phyloP scores from a whole-genome alignment of 2,888 invertebrate species.

The Cosmorhoe ocellata region DNA sequence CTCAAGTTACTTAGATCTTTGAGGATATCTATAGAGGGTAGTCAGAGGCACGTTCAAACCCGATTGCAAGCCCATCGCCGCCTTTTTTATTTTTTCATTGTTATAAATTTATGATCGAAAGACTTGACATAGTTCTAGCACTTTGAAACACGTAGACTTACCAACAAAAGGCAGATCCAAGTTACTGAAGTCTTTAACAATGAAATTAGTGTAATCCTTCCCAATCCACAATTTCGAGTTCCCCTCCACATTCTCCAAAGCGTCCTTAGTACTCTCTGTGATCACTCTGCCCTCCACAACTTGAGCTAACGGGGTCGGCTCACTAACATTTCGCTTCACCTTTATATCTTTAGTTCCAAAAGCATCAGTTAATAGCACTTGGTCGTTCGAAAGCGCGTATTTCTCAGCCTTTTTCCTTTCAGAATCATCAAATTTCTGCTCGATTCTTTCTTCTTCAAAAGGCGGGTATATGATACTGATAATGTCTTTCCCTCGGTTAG shows the following conservation, averaged over 20 bases:
- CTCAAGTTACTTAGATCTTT: too few species aligned
- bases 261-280: slow-evolving; percentile 64
- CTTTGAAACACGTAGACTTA: slow-evolving; percentile 55
- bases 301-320: slow-evolving; percentile 66
- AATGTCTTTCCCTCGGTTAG: slow-evolving; percentile 71
- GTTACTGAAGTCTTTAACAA: slow-evolving; percentile 96
- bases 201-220: slow-evolving; percentile 98
- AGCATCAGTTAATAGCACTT: slow-evolving; percentile 57
- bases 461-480: slow-evolving; percentile 74
- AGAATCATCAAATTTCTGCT: slow-evolving; percentile 70
- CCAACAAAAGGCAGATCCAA: slow-evolving; percentile 91
- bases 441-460: slow-evolving; percentile 67
- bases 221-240: slow-evolving; percentile 96
- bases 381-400: slow-evolving; percentile 69
- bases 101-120: too few species aligned
- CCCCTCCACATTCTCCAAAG: slow-evolving; percentile 78
- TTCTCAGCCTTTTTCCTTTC: slow-evolving; percentile 75
- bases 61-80: too few species aligned
- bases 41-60: too few species aligned
- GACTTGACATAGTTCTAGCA: too few species aligned
- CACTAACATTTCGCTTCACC: slow-evolving; percentile 44
- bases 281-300: slow-evolving; percentile 67
- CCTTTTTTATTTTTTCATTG: too few species aligned
- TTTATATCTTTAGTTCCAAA: slow-evolving; percentile 39
- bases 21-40: too few species aligned